Evolutionary conservation across 92 coral and sea anemone species (phyloP).

Genomic region (Bergia puertoricense): DNA sequence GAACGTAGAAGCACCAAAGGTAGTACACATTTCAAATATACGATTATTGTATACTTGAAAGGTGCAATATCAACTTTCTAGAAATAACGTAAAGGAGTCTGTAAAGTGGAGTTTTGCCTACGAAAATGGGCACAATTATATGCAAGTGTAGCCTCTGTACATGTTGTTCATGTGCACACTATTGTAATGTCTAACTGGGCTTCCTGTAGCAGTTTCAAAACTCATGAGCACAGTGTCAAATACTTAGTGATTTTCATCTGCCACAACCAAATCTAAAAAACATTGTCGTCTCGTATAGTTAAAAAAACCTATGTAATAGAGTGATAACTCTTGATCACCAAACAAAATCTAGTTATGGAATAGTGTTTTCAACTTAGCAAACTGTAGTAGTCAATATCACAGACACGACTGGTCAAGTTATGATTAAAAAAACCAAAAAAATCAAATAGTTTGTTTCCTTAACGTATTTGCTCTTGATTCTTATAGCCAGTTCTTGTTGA

Average conservation of each 20-base stretch:
- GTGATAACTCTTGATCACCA: too few relatives aligned
- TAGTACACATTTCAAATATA: neutral
- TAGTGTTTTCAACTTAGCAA: too few relatives aligned
- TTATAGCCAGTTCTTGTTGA: too few relatives aligned
- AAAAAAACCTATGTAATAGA: too few relatives aligned
- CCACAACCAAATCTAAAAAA: neutral
- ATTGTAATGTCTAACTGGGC: neutral
- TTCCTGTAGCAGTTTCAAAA: neutral
- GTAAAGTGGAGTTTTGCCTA: conserved; percentile 4
- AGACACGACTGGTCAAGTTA: too few relatives aligned
- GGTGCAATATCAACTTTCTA: neutral
- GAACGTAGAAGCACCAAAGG: conserved; percentile 9
- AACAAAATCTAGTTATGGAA: too few relatives aligned
- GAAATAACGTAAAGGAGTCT: neutral
- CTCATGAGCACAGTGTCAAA: neutral
- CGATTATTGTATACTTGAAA: neutral
- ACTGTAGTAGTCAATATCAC: too few relatives aligned
- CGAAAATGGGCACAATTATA: conserved; percentile 1
- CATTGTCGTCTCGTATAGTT: neutral
- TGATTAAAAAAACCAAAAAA: too few relatives aligned
- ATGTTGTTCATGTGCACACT: neutral
- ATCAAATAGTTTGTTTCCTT: too few relatives aligned
- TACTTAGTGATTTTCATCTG: neutral
- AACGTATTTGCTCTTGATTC: too few relatives aligned
- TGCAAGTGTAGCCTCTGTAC: neutral